These are phyloP conservation scores for Cheilosia vernalis DNA, from an alignment of 2,888 invertebrate species.

Conservation along the genomic window DNA sequence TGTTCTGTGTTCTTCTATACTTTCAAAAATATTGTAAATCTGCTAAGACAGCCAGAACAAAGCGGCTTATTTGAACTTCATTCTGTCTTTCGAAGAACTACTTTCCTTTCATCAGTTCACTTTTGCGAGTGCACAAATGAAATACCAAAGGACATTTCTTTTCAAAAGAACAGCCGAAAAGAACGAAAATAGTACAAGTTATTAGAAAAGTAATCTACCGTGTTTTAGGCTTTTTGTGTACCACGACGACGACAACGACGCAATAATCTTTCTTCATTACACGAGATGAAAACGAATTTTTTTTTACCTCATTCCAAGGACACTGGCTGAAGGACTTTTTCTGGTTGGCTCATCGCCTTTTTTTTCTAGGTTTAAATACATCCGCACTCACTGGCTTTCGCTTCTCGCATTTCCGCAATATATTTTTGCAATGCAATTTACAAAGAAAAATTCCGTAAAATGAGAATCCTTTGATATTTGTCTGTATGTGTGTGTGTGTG, in stretches of 20 bases:
- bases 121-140: conserved; percentile 11
- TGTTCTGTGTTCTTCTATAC: not conserved
- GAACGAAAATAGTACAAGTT: conserved; percentile 46
- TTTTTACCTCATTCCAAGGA: conserved; percentile 46
- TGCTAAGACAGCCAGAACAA: not conserved
- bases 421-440: conserved; percentile 35
- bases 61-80: not conserved
- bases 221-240: conserved; percentile 51
- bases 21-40: not conserved
- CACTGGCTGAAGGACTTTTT: conserved; percentile 32
- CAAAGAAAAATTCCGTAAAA: conserved; percentile 23
- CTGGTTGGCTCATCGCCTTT: conserved; percentile 13
- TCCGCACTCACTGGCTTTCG: conserved; percentile 19
- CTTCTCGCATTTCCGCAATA: conserved; percentile 10
- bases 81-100: not conserved
- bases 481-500: not conserved
- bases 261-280: conserved; percentile 13
- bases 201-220: conserved; percentile 67
- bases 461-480: conserved; percentile 35
- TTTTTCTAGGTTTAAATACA: conserved; percentile 31
- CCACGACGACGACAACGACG: not conserved
- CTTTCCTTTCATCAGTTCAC: conserved; percentile 16
- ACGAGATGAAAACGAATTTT: conserved; percentile 7
- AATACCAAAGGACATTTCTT: conserved; percentile 42
- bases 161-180: conserved; percentile 3